Evolutionary conservation across 2,113 vertebrate genomes (phyloP), one percentile per base, ranked within the genome.

Genomic region (Hippocampus mohnikei): DNA sequence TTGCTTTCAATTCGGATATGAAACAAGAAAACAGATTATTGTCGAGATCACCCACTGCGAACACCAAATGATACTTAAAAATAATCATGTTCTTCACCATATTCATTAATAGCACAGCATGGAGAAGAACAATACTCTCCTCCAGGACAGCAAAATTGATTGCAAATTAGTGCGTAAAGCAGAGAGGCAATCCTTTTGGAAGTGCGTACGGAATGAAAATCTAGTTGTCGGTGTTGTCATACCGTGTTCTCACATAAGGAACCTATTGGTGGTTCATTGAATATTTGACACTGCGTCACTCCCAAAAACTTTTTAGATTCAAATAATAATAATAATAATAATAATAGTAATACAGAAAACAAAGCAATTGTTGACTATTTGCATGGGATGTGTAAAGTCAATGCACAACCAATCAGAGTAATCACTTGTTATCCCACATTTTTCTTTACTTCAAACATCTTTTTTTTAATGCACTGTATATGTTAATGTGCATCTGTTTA

Each of bases 61-160:
- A 92, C 88, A 91, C 86, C 90, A 80, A 93, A 92, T 84, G 90
- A 93, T 92, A 92, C 92, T 93, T 93, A 93, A 92, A 93, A 93
- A 92, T 92, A 93, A 93, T 92, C 91, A 92, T 78, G 92, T 93
- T 93, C 91, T 92, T 92, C 91, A 91, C 89, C 86, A 84, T 80
- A 74, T 91, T 93, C 92, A 93, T 93, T 93, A 93, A 87, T 89
- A 66, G 85, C 84, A 85, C 88, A 86, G 90, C 85, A 84, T 82
- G 77, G 81, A 79, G 77, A 88, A 83, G 87, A 92, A 91, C 90
- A 91, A 91, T 90, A 84, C 87, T 88, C 85, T 89, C 85, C 84
- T 89, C 88, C 78, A 87, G 81, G 79, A 90, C 89, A 88, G 90
- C 81, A 85, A 85, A 92, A 91, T 89, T 91, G 88, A 92, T 92